Base-by-base conservation (phyloP, 2,113 vertebrate species). In the Nothoprocta perdicaria region DNA sequence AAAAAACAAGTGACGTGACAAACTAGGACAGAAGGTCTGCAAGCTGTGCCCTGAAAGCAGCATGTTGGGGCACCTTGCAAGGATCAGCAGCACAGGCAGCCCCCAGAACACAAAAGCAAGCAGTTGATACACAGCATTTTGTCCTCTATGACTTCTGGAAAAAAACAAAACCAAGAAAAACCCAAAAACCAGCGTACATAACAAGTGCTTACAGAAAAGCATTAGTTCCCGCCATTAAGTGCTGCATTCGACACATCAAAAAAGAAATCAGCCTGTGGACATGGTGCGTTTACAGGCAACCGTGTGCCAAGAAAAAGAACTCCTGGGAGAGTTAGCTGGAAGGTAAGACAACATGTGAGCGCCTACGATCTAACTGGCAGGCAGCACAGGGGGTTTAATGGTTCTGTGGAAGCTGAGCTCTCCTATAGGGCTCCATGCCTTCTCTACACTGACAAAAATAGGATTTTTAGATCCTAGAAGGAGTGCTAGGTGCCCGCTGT, bases 11-110 rank as follows among this genome's bases (percentile, higher is more conserved):
- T 38, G 79, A 69, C 10, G 63, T 72, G 89, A 86, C 88, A 75
- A 61, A 69, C 23, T 9, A 79, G 80, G 86, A 84, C 73, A 86
- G 85, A 69, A 86, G 68, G 79, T 58, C 57, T 84, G 62, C 46
- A 71, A 45, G 73, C 69, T 80, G 67, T 0, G 0, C 61, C 11
- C 67, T 6, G 16, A 79, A 27, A 1, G 1, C 82, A 84, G 81
- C 27, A 18, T 2, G 60, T 7, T 3, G 75, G 46, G 83, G 35
- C 52, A 86, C 73, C 46, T 65, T 45, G 24, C 41, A 43, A 80
- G 43, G n/a, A 75, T 38, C 74, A 93, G 69, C 76, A 93, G 82
- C 50, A 66, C 13, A 58, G 50, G 40, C 52, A 43, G 41, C 48
- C 10, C 35, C 21, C 63, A 83, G 23, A 73, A 16, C 26, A 67